A percentile compares a stretch with the other conserved stretches of the same genome.
These are phyloP conservation scores for Drosophila tsacasi DNA, from an alignment of 1,140 invertebrate species.

Conservation along the genomic window DNA sequence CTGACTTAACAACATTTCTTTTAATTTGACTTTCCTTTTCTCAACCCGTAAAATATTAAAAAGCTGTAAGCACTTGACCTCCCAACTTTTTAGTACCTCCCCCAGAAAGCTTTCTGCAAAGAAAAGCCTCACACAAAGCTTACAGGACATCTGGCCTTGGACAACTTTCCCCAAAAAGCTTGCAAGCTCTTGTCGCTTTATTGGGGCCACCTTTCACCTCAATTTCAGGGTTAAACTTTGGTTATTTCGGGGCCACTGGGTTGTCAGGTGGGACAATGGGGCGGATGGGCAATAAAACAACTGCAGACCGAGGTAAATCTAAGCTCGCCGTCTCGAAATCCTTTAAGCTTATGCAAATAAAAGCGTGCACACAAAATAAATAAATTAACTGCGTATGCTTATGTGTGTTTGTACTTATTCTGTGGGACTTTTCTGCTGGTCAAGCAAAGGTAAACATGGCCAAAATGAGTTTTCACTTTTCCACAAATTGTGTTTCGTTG, in stretches of 20 bases:
- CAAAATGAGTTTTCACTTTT: conserved; percentile 40
- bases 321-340: conserved; percentile 35
- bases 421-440: conserved; percentile 33
- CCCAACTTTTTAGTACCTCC: background rate
- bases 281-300: conserved; percentile 26
- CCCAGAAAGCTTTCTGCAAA: background rate
- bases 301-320: conserved; percentile 43
- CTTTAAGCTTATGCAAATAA: conserved; percentile 53
- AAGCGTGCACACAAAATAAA: conserved; percentile 49
- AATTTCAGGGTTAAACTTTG: conserved; percentile 24
- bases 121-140: background rate
- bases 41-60: background rate
- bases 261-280: background rate
- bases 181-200: conserved; percentile 3
- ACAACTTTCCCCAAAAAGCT: background rate
- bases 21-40: background rate
- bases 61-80: conserved; percentile 2
- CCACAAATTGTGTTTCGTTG: background rate
- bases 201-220: conserved; percentile 1
- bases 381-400: conserved; percentile 42
- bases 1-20: background rate
- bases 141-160: background rate
- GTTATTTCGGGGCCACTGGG: conserved; percentile 31
- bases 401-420: conserved; percentile 29
- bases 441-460: conserved; percentile 43